Base-by-base conservation (phyloP, 2,113 vertebrate species). In the Atractosteus spatula region DNA sequence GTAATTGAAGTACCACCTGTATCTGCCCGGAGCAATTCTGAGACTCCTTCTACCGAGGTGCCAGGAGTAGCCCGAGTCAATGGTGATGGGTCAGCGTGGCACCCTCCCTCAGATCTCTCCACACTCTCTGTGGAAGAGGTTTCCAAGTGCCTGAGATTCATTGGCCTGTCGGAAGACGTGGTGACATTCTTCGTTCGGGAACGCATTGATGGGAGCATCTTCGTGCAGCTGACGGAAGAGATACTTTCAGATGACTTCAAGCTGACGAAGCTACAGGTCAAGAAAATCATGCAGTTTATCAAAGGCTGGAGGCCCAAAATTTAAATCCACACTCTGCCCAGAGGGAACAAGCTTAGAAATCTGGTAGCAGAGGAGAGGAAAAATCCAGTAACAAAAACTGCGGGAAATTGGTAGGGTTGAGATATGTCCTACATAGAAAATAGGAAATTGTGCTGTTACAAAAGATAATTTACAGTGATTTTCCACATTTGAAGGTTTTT, bases 261-360 rank as follows among this genome's bases (percentile, higher is more conserved):
- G 74, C 93, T 99, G 87, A 97, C 95, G 85, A 96, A 96, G 79
- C 94, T 99, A 64, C 97, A 99, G 78, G 96, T 98, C 80, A 99
- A 97, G 84, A 99, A 99, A 90, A 96, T 98, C 90, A 94, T 95
- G 88, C 97, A 99, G 88, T 99, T 99, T 82, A 98, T 99, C 86
- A 97, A 98, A 85, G 97, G 97, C 77, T 99, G 97, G 97, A 89
- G 97, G 80, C 97, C 96, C 82, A 99, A 99, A 81, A 97, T 99
- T 78, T 98, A 75, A 81, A 44, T 4, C 0, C 12, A 0, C 0
- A 54, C 10, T 59, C 57, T 59, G 47, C 47, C 10, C 10, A 2
- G 47, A 51, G 0, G 5, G 5, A 51, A 51, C 47, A 51, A 7
- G 5, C 47, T 51, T 51, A 51, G 47, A 51, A 51, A 5, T 10